Conservation (phyloP, 1,140 invertebrate genomes). For the Steinernema khuongi region DNA sequence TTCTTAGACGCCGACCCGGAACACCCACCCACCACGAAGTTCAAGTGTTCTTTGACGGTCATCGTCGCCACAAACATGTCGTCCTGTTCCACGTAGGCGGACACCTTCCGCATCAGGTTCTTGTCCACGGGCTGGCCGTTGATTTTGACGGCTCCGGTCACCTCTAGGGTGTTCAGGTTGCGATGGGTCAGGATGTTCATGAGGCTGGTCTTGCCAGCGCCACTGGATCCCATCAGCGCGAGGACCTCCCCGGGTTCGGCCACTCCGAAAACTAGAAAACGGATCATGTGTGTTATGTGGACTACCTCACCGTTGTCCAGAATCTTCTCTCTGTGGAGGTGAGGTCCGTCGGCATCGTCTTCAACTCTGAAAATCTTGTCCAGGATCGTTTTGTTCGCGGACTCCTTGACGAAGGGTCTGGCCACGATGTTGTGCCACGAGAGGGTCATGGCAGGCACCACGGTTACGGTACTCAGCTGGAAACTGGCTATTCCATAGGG, state of each 20-base stretch:
- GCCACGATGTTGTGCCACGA: constrained; percentile 30
- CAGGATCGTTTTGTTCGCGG: background rate
- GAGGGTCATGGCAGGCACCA: constrained; percentile 22
- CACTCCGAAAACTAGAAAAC: constrained; percentile 70
- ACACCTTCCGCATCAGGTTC: constrained; percentile 70
- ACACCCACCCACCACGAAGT: constrained; percentile 71
- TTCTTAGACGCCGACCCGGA: background rate
- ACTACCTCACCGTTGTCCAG: constrained; percentile 66
- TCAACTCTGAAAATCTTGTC: constrained; percentile 20
- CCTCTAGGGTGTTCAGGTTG: constrained; percentile 66
- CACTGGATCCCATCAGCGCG: constrained; percentile 79
- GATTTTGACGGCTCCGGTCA: constrained; percentile 67
- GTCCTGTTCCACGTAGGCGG: constrained; percentile 88
- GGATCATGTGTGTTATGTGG: constrained; percentile 1
- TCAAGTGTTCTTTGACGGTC: constrained; percentile 78
- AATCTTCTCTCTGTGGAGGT: constrained; percentile 62
- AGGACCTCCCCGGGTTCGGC: constrained; percentile 80
- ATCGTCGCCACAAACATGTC: constrained; percentile 82
- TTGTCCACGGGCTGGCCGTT: constrained; percentile 56
- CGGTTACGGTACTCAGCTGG: constrained; percentile 22
- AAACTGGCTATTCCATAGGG: background rate
- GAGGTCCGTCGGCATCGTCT: background rate
- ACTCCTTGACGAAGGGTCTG: background rate
- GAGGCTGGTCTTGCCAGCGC: constrained; percentile 87
- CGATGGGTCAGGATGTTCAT: constrained; percentile 81